Evolutionary conservation across 2,888 invertebrate species (phyloP), one percentile per base, ranked within the genome.

Genomic region (Mythimna pallens): DNA sequence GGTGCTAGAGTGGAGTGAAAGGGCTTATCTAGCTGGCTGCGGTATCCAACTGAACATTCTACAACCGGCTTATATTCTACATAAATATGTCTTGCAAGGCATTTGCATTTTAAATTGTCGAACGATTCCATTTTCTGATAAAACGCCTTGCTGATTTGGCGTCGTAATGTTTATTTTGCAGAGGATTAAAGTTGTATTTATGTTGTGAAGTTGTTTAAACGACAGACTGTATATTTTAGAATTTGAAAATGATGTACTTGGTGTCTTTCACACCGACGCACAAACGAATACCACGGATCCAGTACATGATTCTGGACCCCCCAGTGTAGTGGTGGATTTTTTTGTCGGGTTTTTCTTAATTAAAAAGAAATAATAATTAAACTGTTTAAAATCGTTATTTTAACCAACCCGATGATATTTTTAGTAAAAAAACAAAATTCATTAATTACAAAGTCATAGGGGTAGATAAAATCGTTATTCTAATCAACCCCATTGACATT

Each of bases 1-100:
- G 86, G 83, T 82, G 88, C 71, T 70, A 81, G 84, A 87, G 82
- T 84, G 82, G 74, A 82, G 69, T 63, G 63, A 76, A 82, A 86
- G 81, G 87, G 88, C 91, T 92, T 93, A 93, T 93, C 92, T 91
- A 84, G 86, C 88, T 91, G 90, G 89, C 90, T 92, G 91, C 89
- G 91, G 92, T 86, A 89, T 89, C 84, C 63, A 72, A 76, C 86
- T 77, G 84, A 86, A 80, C 86, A 88, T 85, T 85, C 80, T 40
- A 54, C 79, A 75, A 75, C 85, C 79, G 85, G 86, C 85, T 92
- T 90, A 90, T 89, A 89, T 83, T 81, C 78, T 83, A 82, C 87
- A 85, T 84, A 89, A 89, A 88, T 85, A 88, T 78, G 73, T 77
- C 84, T 76, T 68, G 72, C 70, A 61, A 80, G 80, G 70, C 73